These are phyloP conservation scores for Arion vulgaris DNA, from an alignment of 1,140 invertebrate species.

Conservation along the genomic window DNA sequence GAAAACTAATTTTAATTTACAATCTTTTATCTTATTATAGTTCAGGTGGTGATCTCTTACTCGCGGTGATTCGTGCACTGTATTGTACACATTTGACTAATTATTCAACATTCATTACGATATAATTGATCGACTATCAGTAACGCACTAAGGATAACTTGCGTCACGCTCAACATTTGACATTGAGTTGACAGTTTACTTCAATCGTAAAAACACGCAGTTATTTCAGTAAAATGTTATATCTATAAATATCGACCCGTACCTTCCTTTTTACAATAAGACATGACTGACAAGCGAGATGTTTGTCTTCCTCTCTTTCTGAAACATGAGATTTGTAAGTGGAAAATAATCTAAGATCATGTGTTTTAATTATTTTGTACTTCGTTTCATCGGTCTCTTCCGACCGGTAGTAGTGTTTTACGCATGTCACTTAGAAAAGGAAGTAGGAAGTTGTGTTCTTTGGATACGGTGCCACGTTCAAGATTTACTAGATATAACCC, in stretches of 20 bases:
- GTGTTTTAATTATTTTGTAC: not conserved
- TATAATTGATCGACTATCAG: no score
- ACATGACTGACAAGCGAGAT: not conserved
- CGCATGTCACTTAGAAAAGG: conserved; percentile 3
- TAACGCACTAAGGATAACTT: no score
- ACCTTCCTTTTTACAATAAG: conserved; percentile 21
- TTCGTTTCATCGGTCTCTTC: conserved; percentile 1
- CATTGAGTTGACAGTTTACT: no score
- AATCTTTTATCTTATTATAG: no score
- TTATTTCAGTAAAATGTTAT: no score
- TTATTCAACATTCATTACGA: no score
- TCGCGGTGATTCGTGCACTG: no score
- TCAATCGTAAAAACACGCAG: no score
- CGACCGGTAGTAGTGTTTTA: not conserved
- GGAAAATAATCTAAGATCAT: not conserved
- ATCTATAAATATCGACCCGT: not conserved
- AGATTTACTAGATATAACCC: not conserved
- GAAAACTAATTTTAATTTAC: no score
- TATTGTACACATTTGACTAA: no score
- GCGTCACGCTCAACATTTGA: no score
- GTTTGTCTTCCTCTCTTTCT: not conserved
- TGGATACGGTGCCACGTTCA: conserved; percentile 39
- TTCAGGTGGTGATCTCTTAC: no score
- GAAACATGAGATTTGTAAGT: not conserved
- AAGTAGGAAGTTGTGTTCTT: conserved; percentile 38